phyloP scores from a whole-genome alignment of 2,888 invertebrate species.

The Synanthedon myopaeformis region DNA sequence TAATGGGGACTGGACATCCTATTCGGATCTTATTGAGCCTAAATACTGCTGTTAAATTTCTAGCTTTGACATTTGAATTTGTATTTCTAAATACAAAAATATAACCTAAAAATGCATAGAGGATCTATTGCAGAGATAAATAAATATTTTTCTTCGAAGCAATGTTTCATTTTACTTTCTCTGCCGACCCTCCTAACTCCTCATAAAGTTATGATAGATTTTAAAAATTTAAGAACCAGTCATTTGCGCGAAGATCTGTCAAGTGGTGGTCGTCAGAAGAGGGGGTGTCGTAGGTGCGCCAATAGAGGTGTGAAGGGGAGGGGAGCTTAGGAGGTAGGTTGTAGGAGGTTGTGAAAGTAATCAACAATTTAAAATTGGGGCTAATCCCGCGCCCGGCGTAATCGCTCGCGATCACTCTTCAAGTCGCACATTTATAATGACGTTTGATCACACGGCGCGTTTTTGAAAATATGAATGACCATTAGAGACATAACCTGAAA shows the following conservation, averaged over 20 bases:
- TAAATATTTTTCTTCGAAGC: too few relatives aligned
- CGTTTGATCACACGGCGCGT: constrained; percentile 4
- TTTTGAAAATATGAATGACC: background rate
- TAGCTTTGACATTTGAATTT: too few relatives aligned
- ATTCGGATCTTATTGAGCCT: too few relatives aligned
- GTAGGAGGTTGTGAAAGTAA: constrained; percentile 42
- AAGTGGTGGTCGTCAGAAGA: constrained; percentile 5
- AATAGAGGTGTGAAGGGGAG: constrained; percentile 8
- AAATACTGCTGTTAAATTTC: too few relatives aligned
- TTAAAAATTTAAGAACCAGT: constrained; percentile 51
- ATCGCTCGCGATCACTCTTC: constrained; percentile 51
- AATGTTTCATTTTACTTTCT: too few relatives aligned
- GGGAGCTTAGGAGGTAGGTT: constrained; percentile 12
- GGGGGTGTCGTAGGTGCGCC: constrained; percentile 3
- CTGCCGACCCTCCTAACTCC: too few relatives aligned
- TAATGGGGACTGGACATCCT: too few relatives aligned
- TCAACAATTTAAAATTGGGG: constrained; percentile 68
- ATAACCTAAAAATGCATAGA: too few relatives aligned
- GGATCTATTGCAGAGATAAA: too few relatives aligned
- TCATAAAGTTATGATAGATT: constrained; percentile 24
- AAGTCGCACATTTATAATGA: constrained; percentile 8
- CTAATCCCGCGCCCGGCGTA: constrained; percentile 49
- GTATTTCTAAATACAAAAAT: too few relatives aligned
- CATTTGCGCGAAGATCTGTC: constrained; percentile 32
- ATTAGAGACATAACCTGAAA: too few relatives aligned